phyloP scores from a whole-genome alignment of 2,113 vertebrate species.

The Alethe castanea region DNA sequence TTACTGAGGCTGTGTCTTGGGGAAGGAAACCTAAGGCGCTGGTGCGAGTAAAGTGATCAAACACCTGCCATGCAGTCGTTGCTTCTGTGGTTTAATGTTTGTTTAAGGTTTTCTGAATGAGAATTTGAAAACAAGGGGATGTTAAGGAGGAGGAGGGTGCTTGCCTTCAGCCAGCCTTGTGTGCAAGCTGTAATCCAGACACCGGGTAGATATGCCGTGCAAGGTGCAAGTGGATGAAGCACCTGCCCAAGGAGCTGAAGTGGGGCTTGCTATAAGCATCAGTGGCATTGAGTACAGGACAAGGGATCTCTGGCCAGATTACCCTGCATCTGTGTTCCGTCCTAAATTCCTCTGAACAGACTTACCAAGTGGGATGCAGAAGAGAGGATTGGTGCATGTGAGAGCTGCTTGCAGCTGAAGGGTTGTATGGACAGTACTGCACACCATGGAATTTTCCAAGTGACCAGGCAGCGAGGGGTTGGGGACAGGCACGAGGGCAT shows the following conservation, averaged over 20 bases:
- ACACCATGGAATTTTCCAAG: not conserved
- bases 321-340: not conserved
- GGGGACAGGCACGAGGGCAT: fast-evolving
- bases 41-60: fast-evolving
- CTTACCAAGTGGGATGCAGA: not conserved
- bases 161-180: not conserved
- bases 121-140: not conserved
- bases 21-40: not conserved
- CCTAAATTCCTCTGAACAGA: not conserved
- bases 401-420: not conserved
- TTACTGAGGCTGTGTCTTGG: fast-evolving
- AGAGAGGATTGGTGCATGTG: fast-evolving
- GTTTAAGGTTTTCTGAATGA: not conserved
- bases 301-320: not conserved
- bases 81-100: not conserved
- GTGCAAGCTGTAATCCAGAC: fast-evolving
- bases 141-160: fast-evolving
- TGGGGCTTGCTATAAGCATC: fast-evolving
- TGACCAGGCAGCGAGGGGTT: fast-evolving
- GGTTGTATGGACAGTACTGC: not conserved
- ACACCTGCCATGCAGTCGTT: fast-evolving
- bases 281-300: not conserved
- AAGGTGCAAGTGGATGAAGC: fast-evolving
- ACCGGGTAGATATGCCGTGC: fast-evolving
- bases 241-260: not conserved